Conservation (phyloP, 2,797 vertebrate genomes). For the Hypotaenidia okinawae region DNA sequence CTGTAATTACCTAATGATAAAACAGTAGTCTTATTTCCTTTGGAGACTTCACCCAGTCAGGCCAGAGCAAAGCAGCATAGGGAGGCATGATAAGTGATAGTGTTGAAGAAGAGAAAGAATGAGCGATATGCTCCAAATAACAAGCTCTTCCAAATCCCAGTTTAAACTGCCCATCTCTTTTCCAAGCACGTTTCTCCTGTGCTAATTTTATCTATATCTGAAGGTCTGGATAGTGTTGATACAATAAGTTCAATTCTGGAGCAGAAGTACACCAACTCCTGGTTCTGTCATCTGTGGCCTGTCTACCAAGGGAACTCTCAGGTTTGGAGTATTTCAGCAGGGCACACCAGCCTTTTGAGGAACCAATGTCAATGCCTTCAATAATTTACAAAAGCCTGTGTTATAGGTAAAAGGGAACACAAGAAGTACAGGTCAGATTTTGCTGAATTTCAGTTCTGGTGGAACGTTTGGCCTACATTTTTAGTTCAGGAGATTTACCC, state of each 20-base stretch:
- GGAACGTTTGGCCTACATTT: background rate
- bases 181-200: background rate
- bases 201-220: background rate
- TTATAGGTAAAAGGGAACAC: background rate
- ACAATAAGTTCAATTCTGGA: background rate
- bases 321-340: background rate
- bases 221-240: background rate
- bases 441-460: background rate
- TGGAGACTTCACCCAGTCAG: background rate
- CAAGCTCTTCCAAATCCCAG: background rate
- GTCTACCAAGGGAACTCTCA: background rate
- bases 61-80: background rate
- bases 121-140: background rate
- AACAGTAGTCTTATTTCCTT: background rate
- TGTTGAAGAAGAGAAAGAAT: background rate
- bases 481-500: background rate
- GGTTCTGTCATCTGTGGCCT: background rate
- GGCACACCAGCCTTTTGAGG: rapidly evolving
- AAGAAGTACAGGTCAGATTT: background rate
- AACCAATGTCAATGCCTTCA: background rate
- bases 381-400: background rate
- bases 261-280: background rate
- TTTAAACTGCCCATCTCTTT: background rate
- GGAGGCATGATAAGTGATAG: background rate
- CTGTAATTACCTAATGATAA: background rate